A percentile compares a stretch with the other conserved stretches of the same genome.
Conservation (phyloP, 2,888 invertebrate genomes). For the Cataglyphis livida region DNA sequence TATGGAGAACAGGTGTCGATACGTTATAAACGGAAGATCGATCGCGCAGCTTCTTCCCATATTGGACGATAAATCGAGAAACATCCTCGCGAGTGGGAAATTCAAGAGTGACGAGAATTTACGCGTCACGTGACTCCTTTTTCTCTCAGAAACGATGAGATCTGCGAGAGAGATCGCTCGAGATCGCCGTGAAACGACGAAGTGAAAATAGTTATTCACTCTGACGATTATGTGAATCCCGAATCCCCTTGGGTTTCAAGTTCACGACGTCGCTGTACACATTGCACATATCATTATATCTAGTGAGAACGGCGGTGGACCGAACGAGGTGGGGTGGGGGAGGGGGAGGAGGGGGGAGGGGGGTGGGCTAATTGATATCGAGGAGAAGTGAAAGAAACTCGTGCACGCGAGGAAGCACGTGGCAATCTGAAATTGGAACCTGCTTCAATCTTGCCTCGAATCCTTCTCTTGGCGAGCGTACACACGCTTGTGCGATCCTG, state of each 20-base stretch:
- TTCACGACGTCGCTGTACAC: constrained; percentile 77
- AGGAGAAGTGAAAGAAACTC: constrained; percentile 30
- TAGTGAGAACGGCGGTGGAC: constrained; percentile 79
- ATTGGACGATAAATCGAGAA: constrained; percentile 20
- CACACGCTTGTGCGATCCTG: not conserved
- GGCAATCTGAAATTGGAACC: constrained; percentile 23
- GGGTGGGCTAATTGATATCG: not conserved
- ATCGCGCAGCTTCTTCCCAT: constrained; percentile 15
- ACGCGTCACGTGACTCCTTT: constrained; percentile 44
- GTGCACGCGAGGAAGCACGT: not conserved
- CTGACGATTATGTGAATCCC: not conserved
- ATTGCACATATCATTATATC: constrained; percentile 55
- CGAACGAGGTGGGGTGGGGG: not conserved
- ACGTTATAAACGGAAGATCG: constrained; percentile 56
- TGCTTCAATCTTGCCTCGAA: not conserved
- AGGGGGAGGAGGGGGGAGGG: not conserved
- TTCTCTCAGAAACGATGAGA: not conserved
- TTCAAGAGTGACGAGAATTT: constrained; percentile 15
- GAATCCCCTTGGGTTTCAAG: constrained; percentile 61
- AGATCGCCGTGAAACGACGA: not conserved
- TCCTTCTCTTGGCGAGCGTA: constrained; percentile 23
- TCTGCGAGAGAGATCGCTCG: constrained; percentile 1
- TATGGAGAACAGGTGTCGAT: constrained; percentile 76
- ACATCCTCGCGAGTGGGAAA: constrained; percentile 6
- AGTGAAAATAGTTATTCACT: not conserved